These are phyloP conservation scores for Saguinus imperator DNA, from an alignment of 2,113 vertebrate genomes.

Conservation along the genomic window DNA sequence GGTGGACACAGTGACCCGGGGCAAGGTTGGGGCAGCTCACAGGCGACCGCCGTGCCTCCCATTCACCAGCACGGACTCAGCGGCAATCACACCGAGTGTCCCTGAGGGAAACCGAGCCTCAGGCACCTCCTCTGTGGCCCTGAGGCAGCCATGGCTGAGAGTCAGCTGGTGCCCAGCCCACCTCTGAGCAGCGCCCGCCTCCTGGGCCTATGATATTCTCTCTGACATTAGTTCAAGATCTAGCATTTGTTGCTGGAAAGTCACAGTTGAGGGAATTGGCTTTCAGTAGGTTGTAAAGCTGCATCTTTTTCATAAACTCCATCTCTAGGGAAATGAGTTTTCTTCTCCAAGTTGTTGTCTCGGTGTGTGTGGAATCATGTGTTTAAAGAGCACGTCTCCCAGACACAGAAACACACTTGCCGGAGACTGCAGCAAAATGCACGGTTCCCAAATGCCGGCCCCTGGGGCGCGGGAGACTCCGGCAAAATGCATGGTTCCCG, in stretches of 20 bases:
- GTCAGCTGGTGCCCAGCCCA: background rate
- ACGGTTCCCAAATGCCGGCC: background rate
- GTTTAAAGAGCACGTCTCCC: background rate
- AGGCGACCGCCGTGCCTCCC: too few species aligned
- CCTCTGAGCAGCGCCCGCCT: background rate
- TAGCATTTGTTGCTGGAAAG: background rate
- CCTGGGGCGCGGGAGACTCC: background rate
- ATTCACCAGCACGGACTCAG: accelerated
- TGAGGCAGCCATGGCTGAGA: accelerated
- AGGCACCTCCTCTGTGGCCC: too few species aligned
- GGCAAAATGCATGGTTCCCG: accelerated
- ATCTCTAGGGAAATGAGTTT: background rate
- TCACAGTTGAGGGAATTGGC: background rate
- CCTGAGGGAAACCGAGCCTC: too few species aligned
- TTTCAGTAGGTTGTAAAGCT: background rate
- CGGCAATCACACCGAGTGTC: accelerated
- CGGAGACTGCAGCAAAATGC: background rate
- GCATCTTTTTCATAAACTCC: background rate
- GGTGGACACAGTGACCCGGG: accelerated
- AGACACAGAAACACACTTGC: background rate
- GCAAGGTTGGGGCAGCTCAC: accelerated
- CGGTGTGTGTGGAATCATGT: background rate
- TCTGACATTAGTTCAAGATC: too few species aligned
- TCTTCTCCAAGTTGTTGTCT: background rate
- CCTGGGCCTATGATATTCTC: accelerated